These are phyloP conservation scores for Aramus guarauna DNA, from an alignment of 2,113 vertebrate species.

Conservation along the genomic window DNA sequence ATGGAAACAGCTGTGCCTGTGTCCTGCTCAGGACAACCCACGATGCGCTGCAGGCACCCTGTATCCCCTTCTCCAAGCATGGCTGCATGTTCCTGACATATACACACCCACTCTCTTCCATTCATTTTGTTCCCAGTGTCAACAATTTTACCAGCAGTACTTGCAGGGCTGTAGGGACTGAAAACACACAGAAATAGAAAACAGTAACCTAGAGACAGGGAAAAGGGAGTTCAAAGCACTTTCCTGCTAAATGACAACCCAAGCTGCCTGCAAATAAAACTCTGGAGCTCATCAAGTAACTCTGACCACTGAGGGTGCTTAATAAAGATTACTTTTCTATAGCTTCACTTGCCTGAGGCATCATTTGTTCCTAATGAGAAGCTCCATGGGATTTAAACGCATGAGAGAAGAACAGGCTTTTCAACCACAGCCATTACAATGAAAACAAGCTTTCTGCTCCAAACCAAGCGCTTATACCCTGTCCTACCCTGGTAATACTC, in stretches of 20 bases:
- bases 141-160: neutral
- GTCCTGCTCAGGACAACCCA: neutral
- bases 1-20: neutral
- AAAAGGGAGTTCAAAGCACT: slow-evolving; percentile 1
- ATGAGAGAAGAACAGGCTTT: neutral
- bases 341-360: slow-evolving; percentile 40
- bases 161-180: neutral
- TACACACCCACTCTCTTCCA: neutral
- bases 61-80: neutral
- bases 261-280: slow-evolving; percentile 34
- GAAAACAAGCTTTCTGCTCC: neutral
- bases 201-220: neutral
- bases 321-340: slow-evolving; percentile 46
- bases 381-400: slow-evolving; percentile 28
- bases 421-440: neutral
- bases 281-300: slow-evolving; percentile 33
- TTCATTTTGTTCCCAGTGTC: neutral
- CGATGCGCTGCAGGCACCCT: neutral
- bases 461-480: neutral
- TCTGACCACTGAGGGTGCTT: slow-evolving; percentile 42
- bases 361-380: slow-evolving; percentile 54
- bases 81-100: neutral
- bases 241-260: neutral
- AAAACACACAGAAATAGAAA: neutral
- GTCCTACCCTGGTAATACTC: neutral